Evolutionary conservation across 2,113 vertebrate genomes (phyloP).

Genomic region (Sminthopsis crassicaudata): DNA sequence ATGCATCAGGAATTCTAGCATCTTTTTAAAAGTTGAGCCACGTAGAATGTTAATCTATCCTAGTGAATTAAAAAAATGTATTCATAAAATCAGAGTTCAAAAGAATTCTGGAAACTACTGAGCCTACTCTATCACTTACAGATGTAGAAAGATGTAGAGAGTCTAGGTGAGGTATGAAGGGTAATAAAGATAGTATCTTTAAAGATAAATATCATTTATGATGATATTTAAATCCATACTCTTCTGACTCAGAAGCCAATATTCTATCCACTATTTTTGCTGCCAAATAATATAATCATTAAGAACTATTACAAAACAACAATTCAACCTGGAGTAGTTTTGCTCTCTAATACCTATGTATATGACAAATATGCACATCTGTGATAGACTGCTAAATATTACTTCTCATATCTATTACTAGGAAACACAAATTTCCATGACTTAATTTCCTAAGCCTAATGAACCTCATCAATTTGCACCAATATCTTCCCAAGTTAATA

Average conservation of each 20-base stretch:
- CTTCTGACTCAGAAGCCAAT: neutral
- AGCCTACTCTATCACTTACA: neutral
- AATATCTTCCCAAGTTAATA: constrained; percentile 87
- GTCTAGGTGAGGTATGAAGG: fast-evolving
- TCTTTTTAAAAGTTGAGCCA: neutral
- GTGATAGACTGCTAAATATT: constrained; percentile 84
- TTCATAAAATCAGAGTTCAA: neutral
- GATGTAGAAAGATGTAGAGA: neutral
- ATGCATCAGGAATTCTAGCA: neutral
- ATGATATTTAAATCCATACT: neutral
- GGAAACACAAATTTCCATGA: constrained; percentile 85
- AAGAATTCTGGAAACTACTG: neutral
- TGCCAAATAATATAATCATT: constrained; percentile 28
- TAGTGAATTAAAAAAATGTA: neutral
- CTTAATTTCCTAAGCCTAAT: constrained; percentile 89
- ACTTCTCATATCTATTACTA: constrained; percentile 85
- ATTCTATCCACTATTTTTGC: neutral
- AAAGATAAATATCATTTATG: neutral
- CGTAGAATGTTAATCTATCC: neutral
- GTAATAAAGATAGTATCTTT: neutral
- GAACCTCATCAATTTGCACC: constrained; percentile 88
- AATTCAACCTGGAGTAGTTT: constrained; percentile 56
- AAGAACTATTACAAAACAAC: constrained; percentile 3
- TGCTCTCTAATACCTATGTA: constrained; percentile 73
- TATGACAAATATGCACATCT: constrained; percentile 81